Evolutionary conservation across 2,113 vertebrate species (phyloP).

Genomic region (Anseranas semipalmata): DNA sequence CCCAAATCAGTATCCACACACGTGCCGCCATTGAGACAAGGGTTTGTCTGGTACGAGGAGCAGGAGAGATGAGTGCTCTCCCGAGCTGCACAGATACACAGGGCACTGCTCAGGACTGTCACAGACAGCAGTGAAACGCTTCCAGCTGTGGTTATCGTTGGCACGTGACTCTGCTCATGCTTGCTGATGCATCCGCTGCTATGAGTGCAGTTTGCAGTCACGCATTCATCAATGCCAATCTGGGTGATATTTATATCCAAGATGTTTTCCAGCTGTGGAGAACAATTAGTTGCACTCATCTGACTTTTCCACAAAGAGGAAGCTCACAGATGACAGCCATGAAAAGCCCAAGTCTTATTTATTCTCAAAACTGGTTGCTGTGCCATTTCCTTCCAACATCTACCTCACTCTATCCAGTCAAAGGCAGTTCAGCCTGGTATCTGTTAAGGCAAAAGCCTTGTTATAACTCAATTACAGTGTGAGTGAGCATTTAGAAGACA

Average conservation of each 20-base stretch:
- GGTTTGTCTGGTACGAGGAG: conserved; percentile 79
- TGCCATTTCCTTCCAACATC: background rate
- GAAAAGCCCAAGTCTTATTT: background rate
- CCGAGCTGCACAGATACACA: conserved; percentile 82
- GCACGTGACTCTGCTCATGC: conserved; percentile 74
- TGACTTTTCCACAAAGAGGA: background rate
- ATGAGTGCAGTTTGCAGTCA: conserved; percentile 76
- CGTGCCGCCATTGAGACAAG: conserved; percentile 86
- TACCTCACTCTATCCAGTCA: background rate
- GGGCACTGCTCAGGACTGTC: conserved; percentile 60
- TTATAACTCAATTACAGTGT: background rate
- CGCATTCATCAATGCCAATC: conserved; percentile 84
- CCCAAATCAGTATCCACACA: conserved; percentile 84
- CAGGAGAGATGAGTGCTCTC: conserved; percentile 80
- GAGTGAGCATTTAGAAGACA: background rate
- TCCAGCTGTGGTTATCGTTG: conserved; percentile 76
- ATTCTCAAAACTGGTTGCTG: background rate
- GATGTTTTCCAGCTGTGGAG: conserved; percentile 81
- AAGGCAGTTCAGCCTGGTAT: background rate
- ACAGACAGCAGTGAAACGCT: conserved; percentile 82
- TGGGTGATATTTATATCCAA: conserved; percentile 82
- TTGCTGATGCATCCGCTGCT: conserved; percentile 79
- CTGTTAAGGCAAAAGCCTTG: background rate
- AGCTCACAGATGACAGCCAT: background rate
- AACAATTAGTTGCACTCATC: conserved; percentile 4